Percentiles rank a stretch among this genome's conserved stretches.
phyloP scores from a whole-genome alignment of 2,888 invertebrate genomes.

The Neoascia interrupta region DNA sequence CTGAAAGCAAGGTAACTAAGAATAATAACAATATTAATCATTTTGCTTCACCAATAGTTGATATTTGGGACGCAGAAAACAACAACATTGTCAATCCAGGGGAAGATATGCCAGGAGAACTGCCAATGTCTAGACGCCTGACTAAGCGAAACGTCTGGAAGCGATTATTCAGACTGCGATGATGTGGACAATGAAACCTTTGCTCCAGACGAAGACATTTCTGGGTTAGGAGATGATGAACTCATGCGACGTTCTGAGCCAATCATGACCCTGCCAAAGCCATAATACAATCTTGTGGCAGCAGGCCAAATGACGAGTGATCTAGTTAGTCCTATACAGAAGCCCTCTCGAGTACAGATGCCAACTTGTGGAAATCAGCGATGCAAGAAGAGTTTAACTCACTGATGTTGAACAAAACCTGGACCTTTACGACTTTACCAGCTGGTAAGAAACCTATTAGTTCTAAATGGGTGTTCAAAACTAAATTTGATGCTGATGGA shows the following conservation, averaged over 20 bases:
- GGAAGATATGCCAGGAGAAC: conserved; percentile 15
- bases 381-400: conserved; percentile 34
- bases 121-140: conserved; percentile 12
- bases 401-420: conserved; percentile 37
- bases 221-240: conserved; percentile 6
- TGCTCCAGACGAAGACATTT: conserved; percentile 18
- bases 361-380: conserved; percentile 31
- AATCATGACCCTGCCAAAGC: background rate
- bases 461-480: conserved; percentile 62
- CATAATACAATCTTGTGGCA: conserved; percentile 15
- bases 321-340: conserved; percentile 16
- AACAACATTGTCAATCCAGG: conserved; percentile 21
- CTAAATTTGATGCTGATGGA: conserved; percentile 37
- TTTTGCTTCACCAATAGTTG: conserved; percentile 13
- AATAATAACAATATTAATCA: conserved; percentile 3
- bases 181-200: conserved; percentile 9
- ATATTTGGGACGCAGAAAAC: background rate
- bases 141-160: conserved; percentile 2
- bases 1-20: conserved; percentile 6
- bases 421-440: conserved; percentile 35
- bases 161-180: conserved; percentile 17
- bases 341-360: conserved; percentile 26
- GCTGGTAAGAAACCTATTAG: too few relatives aligned
- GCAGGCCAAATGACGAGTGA: conserved; percentile 1
- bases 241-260: conserved; percentile 15